These are phyloP conservation scores for Lithobates pipiens DNA, from an alignment of 2,797 vertebrate genomes.

Conservation along the genomic window DNA sequence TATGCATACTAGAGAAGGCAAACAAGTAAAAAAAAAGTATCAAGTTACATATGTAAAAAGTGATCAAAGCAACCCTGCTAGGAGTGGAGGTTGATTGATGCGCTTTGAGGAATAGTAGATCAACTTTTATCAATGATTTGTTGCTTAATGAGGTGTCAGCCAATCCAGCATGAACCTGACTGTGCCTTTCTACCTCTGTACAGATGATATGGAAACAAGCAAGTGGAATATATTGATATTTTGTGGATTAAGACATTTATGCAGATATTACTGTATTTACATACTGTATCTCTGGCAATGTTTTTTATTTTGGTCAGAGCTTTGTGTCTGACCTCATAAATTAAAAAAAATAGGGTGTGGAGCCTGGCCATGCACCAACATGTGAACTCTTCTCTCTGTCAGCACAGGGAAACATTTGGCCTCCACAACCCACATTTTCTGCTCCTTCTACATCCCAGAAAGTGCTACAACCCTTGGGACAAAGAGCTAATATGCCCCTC, in stretches of 20 bases:
- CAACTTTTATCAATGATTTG: conserved; percentile 34
- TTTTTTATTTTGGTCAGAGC: neutral
- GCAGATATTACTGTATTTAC: neutral
- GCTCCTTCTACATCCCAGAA: no score
- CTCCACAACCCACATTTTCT: no score
- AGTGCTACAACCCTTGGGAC: no score
- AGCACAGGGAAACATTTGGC: no score
- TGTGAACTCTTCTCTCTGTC: no score
- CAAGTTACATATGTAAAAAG: conserved; percentile 21
- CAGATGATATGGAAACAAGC: conserved; percentile 2
- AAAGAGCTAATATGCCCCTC: no score
- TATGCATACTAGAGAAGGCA: conserved; percentile 3
- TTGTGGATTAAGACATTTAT: neutral
- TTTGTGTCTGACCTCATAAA: neutral
- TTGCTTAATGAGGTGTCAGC: conserved; percentile 47
- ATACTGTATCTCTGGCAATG: neutral
- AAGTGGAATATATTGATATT: neutral
- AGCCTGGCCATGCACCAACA: no score
- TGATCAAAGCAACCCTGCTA: conserved; percentile 37
- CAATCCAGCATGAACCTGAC: conserved; percentile 1
- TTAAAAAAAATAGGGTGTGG: no score
- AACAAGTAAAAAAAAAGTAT: conserved; percentile 24
- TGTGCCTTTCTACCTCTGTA: conserved; percentile 1
- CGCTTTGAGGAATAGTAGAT: conserved; percentile 33
- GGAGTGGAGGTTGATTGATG: conserved; percentile 30